A percentile compares a stretch with the other conserved stretches of the same genome.
These are phyloP conservation scores for Synodontis membranacea DNA, from an alignment of 2,113 vertebrate species.

Conservation along the genomic window DNA sequence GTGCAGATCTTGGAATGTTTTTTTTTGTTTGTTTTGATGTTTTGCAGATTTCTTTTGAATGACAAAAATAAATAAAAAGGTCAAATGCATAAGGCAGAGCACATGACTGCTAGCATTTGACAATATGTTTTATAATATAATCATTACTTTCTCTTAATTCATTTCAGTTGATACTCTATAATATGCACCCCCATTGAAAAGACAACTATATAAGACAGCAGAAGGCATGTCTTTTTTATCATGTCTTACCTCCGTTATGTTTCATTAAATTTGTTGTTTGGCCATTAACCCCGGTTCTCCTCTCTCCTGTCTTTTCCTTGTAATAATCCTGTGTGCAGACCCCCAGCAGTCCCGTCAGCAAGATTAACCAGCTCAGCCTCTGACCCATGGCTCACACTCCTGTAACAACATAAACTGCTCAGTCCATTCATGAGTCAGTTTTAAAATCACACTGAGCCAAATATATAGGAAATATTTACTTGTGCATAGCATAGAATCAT, in stretches of 20 bases:
- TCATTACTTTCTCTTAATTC: background rate
- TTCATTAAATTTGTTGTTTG: conserved; percentile 68
- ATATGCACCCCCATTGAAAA: background rate
- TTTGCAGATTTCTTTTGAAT: background rate
- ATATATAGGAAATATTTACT: background rate
- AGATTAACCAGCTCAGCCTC: conserved; percentile 68
- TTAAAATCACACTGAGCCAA: background rate
- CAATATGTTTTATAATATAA: background rate
- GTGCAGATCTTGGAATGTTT: background rate
- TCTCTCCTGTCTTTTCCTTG: conserved; percentile 68
- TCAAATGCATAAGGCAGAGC: background rate
- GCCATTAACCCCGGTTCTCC: conserved; percentile 66
- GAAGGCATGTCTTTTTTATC: background rate
- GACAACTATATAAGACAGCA: background rate
- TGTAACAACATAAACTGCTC: conserved; percentile 51
- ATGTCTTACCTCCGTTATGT: conserved; percentile 60
- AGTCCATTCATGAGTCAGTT: background rate
- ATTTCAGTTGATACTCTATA: background rate
- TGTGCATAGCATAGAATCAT: background rate
- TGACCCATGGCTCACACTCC: conserved; percentile 69
- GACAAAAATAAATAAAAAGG: background rate
- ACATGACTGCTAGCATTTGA: background rate
- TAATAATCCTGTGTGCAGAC: conserved; percentile 73
- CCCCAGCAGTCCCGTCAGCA: conserved; percentile 69
- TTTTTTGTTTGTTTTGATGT: background rate